Percentiles rank a stretch among this genome's conserved stretches.
Evolutionary conservation across 1,140 invertebrate species (phyloP).

Genomic region (Drosophila setifemur): DNA sequence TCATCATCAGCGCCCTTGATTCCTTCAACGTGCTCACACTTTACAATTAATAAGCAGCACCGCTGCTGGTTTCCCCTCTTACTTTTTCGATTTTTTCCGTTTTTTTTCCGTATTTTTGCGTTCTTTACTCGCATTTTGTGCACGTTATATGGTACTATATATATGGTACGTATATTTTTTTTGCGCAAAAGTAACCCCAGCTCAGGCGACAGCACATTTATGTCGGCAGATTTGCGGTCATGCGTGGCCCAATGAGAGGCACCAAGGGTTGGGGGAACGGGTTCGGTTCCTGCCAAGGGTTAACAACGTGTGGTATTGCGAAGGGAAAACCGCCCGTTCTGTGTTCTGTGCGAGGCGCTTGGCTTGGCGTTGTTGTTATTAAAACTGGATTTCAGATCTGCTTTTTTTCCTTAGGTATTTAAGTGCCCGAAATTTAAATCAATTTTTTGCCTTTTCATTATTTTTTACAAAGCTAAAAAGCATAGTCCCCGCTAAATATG

Average conservation of each 20-base stretch:
- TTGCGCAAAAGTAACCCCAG: slow-evolving; percentile 31
- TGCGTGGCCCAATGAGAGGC: slow-evolving; percentile 44
- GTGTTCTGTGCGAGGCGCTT: slow-evolving; percentile 27
- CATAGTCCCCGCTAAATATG: slow-evolving; percentile 18
- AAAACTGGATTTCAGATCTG: slow-evolving; percentile 53
- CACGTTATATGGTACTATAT: no score
- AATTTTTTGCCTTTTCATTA: slow-evolving; percentile 56
- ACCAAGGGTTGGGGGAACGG: not conserved
- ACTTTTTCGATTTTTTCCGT: not conserved
- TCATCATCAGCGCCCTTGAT: slow-evolving; percentile 74
- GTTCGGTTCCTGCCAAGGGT: slow-evolving; percentile 32
- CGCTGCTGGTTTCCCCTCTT: slow-evolving; percentile 19
- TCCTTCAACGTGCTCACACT: slow-evolving; percentile 74
- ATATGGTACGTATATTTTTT: slow-evolving; percentile 23
- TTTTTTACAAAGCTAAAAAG: slow-evolving; percentile 23
- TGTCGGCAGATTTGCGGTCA: slow-evolving; percentile 63
- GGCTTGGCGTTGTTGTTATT: slow-evolving; percentile 24
- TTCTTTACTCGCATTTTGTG: slow-evolving; percentile 15
- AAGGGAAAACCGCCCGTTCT: slow-evolving; percentile 15
- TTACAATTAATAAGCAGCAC: slow-evolving; percentile 75
- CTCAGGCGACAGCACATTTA: slow-evolving; percentile 47
- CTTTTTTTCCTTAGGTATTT: slow-evolving; percentile 32
- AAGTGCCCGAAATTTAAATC: slow-evolving; percentile 60
- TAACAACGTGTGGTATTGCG: slow-evolving; percentile 12
- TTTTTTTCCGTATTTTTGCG: not conserved